phyloP scores from a whole-genome alignment of 2,113 vertebrate genomes.

The Passer montanus region DNA sequence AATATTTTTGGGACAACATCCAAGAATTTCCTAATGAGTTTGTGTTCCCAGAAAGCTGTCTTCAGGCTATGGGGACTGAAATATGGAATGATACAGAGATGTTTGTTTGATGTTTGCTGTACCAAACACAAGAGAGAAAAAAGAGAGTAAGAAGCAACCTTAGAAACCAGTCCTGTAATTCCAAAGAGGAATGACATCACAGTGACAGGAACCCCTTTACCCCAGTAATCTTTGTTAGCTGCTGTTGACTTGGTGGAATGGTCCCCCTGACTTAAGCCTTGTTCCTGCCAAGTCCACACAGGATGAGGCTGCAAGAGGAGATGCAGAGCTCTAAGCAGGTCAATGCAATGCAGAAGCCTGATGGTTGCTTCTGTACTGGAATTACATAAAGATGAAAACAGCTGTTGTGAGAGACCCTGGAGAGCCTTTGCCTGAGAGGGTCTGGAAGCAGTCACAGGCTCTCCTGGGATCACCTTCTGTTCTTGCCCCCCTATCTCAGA shows the following conservation, averaged over 20 bases:
- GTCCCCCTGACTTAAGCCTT: background rate
- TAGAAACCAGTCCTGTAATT: background rate
- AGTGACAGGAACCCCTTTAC: background rate
- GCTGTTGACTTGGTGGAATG: background rate
- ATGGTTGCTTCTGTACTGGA: background rate
- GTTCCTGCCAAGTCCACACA: background rate
- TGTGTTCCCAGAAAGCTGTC: conserved; percentile 34
- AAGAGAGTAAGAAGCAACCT: background rate
- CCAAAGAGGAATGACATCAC: background rate
- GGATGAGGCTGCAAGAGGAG: background rate
- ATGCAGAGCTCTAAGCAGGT: background rate
- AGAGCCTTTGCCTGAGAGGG: accelerated
- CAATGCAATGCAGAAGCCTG: background rate
- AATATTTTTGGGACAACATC: conserved; percentile 52
- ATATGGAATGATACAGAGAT: background rate
- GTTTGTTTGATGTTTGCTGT: background rate
- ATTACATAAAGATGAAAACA: background rate
- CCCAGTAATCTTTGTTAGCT: background rate
- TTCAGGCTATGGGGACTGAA: background rate
- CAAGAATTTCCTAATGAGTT: conserved; percentile 50
- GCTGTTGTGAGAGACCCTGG: background rate
- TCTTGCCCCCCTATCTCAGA: background rate
- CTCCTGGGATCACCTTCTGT: background rate
- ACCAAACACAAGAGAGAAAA: background rate
- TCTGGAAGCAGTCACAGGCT: background rate